These are phyloP conservation scores for Tetragnatha montana DNA, from an alignment of 2,888 invertebrate genomes.

Conservation along the genomic window DNA sequence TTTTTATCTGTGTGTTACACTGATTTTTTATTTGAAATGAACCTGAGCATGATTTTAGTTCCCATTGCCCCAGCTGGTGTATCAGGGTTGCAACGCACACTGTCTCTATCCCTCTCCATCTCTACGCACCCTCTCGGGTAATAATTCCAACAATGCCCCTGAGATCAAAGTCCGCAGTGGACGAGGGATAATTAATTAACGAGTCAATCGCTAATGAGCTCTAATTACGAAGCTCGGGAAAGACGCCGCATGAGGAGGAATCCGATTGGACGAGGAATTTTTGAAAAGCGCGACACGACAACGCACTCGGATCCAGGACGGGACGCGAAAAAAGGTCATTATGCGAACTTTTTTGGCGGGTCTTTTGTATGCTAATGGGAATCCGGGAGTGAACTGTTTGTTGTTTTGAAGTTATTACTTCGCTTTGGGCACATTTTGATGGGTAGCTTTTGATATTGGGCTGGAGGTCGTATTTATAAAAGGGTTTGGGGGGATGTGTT, in stretches of 20 bases:
- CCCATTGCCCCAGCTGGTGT: too few species aligned
- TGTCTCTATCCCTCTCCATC: too few species aligned
- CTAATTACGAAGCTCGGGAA: constrained; percentile 53
- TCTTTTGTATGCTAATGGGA: not conserved
- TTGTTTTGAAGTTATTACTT: not conserved
- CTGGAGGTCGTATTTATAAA: not conserved
- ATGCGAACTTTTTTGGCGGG: not conserved
- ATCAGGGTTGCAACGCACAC: too few species aligned
- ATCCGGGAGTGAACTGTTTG: not conserved
- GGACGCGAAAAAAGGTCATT: not conserved
- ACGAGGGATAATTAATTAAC: constrained; percentile 56
- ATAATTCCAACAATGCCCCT: not conserved
- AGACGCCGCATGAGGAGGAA: constrained; percentile 3
- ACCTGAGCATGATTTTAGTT: too few species aligned
- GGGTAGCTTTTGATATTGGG: not conserved
- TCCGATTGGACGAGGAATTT: not conserved
- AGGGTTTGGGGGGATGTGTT: not conserved
- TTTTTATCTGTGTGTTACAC: too few species aligned
- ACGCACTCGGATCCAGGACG: not conserved
- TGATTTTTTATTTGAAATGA: too few species aligned
- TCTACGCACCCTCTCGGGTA: not conserved
- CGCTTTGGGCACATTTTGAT: not conserved
- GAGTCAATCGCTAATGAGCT: constrained; percentile 52
- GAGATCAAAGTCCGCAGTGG: constrained; percentile 13
- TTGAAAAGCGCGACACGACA: constrained; percentile 12